Conservation (phyloP, 2,797 vertebrate species). For the Rhinoraja longicauda region DNA sequence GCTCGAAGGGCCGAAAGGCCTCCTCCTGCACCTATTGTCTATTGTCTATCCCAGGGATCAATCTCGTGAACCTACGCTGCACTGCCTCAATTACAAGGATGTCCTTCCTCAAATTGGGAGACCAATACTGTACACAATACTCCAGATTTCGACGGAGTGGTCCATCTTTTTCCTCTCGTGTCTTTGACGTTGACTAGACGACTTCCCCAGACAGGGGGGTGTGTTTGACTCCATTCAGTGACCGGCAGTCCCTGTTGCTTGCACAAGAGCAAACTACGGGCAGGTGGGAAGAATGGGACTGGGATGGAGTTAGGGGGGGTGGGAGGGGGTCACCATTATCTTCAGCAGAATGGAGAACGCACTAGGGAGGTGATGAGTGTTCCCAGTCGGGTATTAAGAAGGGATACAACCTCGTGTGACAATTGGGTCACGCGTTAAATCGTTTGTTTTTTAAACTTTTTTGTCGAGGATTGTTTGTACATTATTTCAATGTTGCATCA, state of each 20-base stretch:
- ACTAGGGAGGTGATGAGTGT: neutral
- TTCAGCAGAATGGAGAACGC: neutral
- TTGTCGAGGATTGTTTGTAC: neutral
- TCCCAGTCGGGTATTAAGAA: neutral
- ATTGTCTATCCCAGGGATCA: too few relatives aligned
- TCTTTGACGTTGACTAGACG: too few relatives aligned
- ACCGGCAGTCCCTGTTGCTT: neutral
- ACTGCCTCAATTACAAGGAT: too few relatives aligned
- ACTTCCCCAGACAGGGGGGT: neutral
- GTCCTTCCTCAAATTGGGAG: too few relatives aligned
- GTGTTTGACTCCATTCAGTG: neutral
- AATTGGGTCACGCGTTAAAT: neutral
- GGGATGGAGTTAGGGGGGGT: too few relatives aligned
- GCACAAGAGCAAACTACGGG: neutral
- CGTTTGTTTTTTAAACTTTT: neutral
- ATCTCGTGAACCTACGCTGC: too few relatives aligned
- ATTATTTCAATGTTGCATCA: conserved; percentile 1
- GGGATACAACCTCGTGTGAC: neutral
- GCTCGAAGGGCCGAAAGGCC: too few relatives aligned
- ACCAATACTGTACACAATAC: too few relatives aligned
- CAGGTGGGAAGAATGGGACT: too few relatives aligned
- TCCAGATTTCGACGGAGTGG: too few relatives aligned
- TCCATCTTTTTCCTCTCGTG: too few relatives aligned
- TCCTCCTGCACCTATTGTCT: too few relatives aligned
- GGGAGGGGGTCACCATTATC: neutral